These are phyloP conservation scores for Drosophila repletoides DNA, from an alignment of 1,140 invertebrate species.

Conservation along the genomic window DNA sequence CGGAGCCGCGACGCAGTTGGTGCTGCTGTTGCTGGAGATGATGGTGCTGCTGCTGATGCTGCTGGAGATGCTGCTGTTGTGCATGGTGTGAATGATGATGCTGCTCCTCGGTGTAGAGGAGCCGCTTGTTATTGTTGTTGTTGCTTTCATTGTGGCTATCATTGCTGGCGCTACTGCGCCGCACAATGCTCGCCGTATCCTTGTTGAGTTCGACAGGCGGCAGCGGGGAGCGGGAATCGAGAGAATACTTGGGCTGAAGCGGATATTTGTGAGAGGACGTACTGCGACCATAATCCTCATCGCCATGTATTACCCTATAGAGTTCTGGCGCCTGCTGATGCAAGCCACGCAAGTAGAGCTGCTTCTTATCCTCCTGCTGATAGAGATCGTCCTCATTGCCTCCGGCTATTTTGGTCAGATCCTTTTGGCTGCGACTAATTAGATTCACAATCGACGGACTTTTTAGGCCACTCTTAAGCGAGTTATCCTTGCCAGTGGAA, in stretches of 20 bases:
- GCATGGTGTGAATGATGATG: no score
- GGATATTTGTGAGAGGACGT: conserved; percentile 42
- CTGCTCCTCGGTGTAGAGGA: conserved; percentile 32
- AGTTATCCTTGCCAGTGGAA: conserved; percentile 86
- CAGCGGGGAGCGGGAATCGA: conserved; percentile 68
- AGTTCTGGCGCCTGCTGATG: conserved; percentile 89
- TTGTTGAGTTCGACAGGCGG: conserved; percentile 77
- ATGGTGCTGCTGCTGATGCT: conserved; percentile 36
- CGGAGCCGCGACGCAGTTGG: conserved; percentile 56
- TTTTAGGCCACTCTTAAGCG: conserved; percentile 86
- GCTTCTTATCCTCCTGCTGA: conserved; percentile 83
- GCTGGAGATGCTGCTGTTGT: conserved; percentile 29
- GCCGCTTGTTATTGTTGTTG: conserved; percentile 82
- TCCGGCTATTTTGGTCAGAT: conserved; percentile 84
- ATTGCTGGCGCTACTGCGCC: conserved; percentile 84
- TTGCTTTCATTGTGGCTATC: no score
- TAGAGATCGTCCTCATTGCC: conserved; percentile 37
- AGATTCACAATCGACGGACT: conserved; percentile 92
- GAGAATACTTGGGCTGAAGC: conserved; percentile 65
- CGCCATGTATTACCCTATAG: conserved; percentile 86
- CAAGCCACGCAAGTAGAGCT: conserved; percentile 88
- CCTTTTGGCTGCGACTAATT: conserved; percentile 90
- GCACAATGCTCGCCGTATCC: conserved; percentile 82
- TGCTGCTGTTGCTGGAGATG: conserved; percentile 49
- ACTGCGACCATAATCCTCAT: conserved; percentile 50